phyloP scores from a whole-genome alignment of 2,888 invertebrate genomes.

The Yponomeuta cagnagella region DNA sequence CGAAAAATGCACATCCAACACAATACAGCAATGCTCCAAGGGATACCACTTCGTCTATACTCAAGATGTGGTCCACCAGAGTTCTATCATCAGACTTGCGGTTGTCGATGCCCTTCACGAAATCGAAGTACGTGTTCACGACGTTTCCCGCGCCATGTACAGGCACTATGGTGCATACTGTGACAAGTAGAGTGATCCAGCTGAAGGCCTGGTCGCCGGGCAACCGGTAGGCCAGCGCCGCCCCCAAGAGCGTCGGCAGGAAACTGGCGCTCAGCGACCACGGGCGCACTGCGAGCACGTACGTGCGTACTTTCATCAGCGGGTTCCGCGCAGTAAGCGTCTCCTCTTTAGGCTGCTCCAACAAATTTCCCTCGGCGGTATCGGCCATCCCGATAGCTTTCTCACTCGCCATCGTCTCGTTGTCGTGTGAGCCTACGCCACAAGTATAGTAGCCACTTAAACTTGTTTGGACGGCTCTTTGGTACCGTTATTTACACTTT shows the following conservation, averaged over 20 bases:
- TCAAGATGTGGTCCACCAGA: conserved; percentile 92
- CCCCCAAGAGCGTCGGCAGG: conserved; percentile 92
- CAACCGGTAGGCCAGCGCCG: conserved; percentile 90
- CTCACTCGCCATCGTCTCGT: background rate
- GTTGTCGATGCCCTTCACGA: conserved; percentile 94
- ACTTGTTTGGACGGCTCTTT: background rate
- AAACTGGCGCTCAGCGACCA: conserved; percentile 96
- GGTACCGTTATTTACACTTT: conserved; percentile 4
- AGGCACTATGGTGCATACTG: conserved; percentile 89
- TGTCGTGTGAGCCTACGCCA: background rate
- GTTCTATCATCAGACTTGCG: conserved; percentile 95
- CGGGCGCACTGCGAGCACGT: conserved; percentile 91
- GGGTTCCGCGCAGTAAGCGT: conserved; percentile 62
- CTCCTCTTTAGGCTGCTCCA: conserved; percentile 61
- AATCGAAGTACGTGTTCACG: conserved; percentile 97
- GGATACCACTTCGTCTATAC: conserved; percentile 84
- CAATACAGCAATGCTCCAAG: conserved; percentile 92
- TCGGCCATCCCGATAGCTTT: conserved; percentile 42
- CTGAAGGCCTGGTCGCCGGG: conserved; percentile 86
- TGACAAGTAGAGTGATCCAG: conserved; percentile 85
- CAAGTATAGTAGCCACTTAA: background rate
- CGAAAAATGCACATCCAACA: conserved; percentile 89
- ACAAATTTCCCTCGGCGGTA: conserved; percentile 58
- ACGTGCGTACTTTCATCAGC: conserved; percentile 91
- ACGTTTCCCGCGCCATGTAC: conserved; percentile 98